A percentile compares a stretch with the other conserved stretches of the same genome.
Conservation (phyloP, 2,113 vertebrate genomes). For the Mugil cephalus region DNA sequence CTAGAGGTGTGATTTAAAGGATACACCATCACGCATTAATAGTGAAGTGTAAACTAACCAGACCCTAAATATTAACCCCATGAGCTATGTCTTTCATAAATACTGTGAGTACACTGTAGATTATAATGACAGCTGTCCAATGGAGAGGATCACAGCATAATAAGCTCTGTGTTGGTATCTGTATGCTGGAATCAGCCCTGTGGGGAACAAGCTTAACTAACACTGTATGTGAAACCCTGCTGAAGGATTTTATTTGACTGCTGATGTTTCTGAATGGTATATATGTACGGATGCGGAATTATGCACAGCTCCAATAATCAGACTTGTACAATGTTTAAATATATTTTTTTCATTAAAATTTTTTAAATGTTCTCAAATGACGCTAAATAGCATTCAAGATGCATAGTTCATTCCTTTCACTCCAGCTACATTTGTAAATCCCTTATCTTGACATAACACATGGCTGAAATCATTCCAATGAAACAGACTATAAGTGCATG, state of each 20-base stretch:
- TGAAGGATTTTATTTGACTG: background rate
- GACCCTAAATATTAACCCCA: background rate
- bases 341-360: too few relatives aligned
- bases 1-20: constrained; percentile 1
- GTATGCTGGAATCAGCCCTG: background rate
- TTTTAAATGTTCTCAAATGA: too few relatives aligned
- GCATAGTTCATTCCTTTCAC: too few relatives aligned
- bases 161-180: constrained; percentile 27
- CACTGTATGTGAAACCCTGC: background rate
- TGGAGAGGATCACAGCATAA: constrained; percentile 27
- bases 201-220: background rate
- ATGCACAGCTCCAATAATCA: background rate
- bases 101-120: background rate
- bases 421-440: too few relatives aligned
- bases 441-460: too few relatives aligned
- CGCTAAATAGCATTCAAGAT: too few relatives aligned
- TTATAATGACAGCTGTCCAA: background rate
- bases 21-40: background rate
- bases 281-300: constrained; percentile 6
- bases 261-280: background rate
- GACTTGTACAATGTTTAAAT: background rate
- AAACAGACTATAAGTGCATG: too few relatives aligned
- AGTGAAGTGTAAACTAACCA: background rate
- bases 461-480: too few relatives aligned
- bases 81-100: background rate